A percentile compares a stretch with the other conserved stretches of the same genome.
Conservation (phyloP, 2,797 vertebrate species). For the Notoglanidium macrostoma region DNA sequence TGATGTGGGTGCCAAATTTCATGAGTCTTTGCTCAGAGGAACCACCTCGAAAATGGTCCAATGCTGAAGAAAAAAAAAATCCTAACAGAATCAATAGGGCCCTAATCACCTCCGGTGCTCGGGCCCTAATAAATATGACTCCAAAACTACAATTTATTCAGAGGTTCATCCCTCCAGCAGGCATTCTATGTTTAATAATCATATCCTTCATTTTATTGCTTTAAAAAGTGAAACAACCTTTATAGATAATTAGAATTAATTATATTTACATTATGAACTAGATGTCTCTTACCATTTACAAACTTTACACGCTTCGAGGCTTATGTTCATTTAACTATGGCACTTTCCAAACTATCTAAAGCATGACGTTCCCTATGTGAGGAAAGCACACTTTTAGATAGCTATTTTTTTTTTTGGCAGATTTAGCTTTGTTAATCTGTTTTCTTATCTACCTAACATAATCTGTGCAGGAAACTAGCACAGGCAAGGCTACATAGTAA, state of each 20-base stretch:
- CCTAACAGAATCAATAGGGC: no score
- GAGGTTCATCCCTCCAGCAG: neutral
- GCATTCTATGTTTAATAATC: neutral
- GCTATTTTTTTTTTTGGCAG: neutral
- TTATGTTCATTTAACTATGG: neutral
- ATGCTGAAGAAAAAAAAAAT: no score
- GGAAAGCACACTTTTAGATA: neutral
- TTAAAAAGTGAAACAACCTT: neutral
- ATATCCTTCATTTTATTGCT: neutral
- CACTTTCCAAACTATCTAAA: neutral
- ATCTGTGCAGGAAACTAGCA: neutral
- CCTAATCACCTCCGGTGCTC: no score
- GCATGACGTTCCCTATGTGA: neutral
- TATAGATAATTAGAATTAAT: neutral
- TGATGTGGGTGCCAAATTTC: no score
- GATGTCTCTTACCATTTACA: neutral
- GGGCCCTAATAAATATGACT: no score
- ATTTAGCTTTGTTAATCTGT: neutral
- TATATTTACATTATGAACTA: neutral
- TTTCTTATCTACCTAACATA: neutral
- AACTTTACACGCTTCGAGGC: neutral
- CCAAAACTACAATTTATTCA: neutral
- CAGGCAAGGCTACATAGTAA: neutral
- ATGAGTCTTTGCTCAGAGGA: no score
- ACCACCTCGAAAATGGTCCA: no score